Evolutionary conservation across 2,797 vertebrate species (phyloP).

Genomic region (Oceanodroma leucorhoa): DNA sequence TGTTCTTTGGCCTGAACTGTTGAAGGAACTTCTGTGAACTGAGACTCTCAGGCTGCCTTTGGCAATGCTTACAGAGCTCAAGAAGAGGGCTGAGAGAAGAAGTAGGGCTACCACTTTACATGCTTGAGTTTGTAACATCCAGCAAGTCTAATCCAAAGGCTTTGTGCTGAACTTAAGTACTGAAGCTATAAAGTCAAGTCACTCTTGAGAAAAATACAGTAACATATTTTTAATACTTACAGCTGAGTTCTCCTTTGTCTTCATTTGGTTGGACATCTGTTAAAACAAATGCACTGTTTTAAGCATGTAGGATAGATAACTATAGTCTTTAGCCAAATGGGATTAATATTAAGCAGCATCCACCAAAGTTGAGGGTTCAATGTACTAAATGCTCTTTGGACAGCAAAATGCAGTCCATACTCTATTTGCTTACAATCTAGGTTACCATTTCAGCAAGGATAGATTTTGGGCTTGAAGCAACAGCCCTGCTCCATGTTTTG

Average conservation of each 20-base stretch:
- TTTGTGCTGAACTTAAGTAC: not conserved
- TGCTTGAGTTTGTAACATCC: not conserved
- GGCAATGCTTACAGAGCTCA: not conserved
- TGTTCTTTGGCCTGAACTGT: not conserved
- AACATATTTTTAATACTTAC: not conserved
- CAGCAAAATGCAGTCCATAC: not conserved
- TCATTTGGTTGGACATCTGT: constrained; percentile 2
- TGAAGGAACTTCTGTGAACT: not conserved
- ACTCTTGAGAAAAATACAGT: not conserved
- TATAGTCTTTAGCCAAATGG: not conserved
- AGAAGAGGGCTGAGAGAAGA: not conserved
- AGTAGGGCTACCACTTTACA: accelerated
- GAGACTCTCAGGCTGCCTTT: not conserved
- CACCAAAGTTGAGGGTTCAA: not conserved
- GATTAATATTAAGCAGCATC: not conserved
- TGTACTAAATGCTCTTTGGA: not conserved
- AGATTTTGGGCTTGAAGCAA: not conserved
- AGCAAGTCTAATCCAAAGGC: not conserved
- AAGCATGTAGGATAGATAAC: not conserved
- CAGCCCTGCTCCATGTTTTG: not conserved
- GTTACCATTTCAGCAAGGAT: not conserved
- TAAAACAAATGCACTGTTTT: constrained; percentile 6
- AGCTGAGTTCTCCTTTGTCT: not conserved
- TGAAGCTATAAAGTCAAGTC: not conserved
- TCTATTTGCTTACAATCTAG: not conserved